Evolutionary conservation across 2,113 vertebrate species (phyloP).

Genomic region (Excalfactoria chinensis): DNA sequence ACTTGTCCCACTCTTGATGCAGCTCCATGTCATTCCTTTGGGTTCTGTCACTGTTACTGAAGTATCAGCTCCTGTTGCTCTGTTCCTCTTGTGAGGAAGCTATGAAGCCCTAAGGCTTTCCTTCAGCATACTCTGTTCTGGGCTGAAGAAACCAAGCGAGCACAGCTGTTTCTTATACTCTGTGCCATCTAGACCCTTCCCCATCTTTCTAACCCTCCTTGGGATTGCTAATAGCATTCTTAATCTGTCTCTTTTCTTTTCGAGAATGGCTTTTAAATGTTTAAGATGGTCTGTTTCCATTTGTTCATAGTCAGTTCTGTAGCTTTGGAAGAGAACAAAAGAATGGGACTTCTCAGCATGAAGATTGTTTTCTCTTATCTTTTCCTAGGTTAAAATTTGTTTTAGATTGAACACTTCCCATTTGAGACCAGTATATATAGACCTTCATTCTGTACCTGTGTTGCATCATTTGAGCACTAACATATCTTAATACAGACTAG

Average conservation of each 20-base stretch:
- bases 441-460: background rate
- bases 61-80: background rate
- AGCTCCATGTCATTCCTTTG: background rate
- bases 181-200: background rate
- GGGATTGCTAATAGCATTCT: background rate
- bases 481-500: background rate
- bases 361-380: background rate
- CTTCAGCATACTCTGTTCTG: background rate
- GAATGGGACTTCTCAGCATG: background rate
- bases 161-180: background rate
- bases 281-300: accelerated
- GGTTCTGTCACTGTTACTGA: background rate
- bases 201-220: background rate
- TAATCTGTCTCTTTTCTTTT: background rate
- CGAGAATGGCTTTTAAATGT: background rate
- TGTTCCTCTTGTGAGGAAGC: background rate
- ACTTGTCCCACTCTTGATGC: background rate
- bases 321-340: background rate
- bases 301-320: background rate
- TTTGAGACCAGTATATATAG: background rate
- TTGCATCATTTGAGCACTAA: background rate
- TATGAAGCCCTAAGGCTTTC: background rate
- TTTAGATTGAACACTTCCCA: background rate
- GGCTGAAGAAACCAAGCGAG: background rate
- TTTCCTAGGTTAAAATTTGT: background rate